Percentiles rank a stretch among this genome's conserved stretches.
Evolutionary conservation across 1,140 invertebrate species (phyloP).

Genomic region (Aphaenogaster ashmeadi): DNA sequence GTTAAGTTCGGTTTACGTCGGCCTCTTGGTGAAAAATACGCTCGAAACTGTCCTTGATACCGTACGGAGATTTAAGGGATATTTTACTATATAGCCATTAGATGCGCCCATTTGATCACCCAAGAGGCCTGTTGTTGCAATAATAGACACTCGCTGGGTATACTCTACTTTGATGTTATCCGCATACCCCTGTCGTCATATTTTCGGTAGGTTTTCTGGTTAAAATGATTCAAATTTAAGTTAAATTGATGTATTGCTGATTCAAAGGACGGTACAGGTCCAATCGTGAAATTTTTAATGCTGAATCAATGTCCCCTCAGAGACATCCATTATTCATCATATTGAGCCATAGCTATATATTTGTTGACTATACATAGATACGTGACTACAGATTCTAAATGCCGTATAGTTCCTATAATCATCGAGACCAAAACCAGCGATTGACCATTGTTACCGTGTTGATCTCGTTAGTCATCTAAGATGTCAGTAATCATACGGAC

Average conservation of each 20-base stretch:
- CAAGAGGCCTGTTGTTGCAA: not conserved
- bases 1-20: not conserved
- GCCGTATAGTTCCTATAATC: not conserved
- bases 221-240: not conserved
- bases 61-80: not conserved
- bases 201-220: not conserved
- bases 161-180: not conserved
- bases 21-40: not conserved
- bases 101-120: not conserved
- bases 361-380: not conserved
- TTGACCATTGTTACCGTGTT: not conserved
- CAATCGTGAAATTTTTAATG: not conserved
- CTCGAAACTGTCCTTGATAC: not conserved
- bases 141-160: not conserved
- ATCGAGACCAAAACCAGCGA: not conserved
- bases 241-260: not conserved
- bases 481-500: conserved; percentile 3
- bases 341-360: not conserved
- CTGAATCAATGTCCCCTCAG: not conserved
- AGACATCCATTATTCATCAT: not conserved
- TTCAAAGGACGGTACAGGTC: not conserved
- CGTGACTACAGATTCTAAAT: not conserved
- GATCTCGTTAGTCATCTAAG: conserved; percentile 18
- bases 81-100: not conserved
- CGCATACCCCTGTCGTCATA: not conserved